Evolutionary conservation across 2,797 vertebrate genomes (phyloP), one percentile per base, ranked within the genome.

Genomic region (Phyllotis vaccarum): DNA sequence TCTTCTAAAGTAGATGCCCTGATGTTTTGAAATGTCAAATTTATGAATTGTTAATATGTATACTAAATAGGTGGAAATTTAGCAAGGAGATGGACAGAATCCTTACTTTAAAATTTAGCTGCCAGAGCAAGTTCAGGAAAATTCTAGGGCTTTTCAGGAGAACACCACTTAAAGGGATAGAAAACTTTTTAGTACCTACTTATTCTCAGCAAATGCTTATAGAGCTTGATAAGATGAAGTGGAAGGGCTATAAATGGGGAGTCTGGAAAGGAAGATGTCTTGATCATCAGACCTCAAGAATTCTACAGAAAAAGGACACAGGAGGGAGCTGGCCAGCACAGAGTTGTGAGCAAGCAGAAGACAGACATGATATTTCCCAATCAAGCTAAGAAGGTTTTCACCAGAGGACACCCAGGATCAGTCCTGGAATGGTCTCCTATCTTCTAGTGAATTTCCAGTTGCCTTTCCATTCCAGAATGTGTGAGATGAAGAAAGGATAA

Each of bases 81-180:
- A 75, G 27, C 43, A 90, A 86, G 27, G 24, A 92, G n/a, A 17
- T 16, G 31, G 27, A 94, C n/a, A 31, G 52, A 83, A 93, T 91
- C 12, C 14, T 40, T 40, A 74, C 95, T 92, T 89, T 66, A 79
- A 91, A 88, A 79, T 62, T 85, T 5, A 90, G 52, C 56, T 92
- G 11, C 60, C 85, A 52, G 29, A 87, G 16, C 27, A 46, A 29
- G 91, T 56, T 37, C 40, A 90, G 22, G 56, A 97, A 98, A 98
- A 98, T 95, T 92, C 96, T 78, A 95, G 96, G 86, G 92, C 96
- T 97, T 98, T 98, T 92, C 90, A 94, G 92, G 93, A 92, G 91
- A 89, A 98, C 97, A 74, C 81, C 96, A 85, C 97, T 98, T 97
- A 96, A 96, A 96, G 96, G 97, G 94, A 76, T 96, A 95, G 89